Evolutionary conservation across 2,113 vertebrate genomes (phyloP).

Genomic region (Serilophus lunatus): DNA sequence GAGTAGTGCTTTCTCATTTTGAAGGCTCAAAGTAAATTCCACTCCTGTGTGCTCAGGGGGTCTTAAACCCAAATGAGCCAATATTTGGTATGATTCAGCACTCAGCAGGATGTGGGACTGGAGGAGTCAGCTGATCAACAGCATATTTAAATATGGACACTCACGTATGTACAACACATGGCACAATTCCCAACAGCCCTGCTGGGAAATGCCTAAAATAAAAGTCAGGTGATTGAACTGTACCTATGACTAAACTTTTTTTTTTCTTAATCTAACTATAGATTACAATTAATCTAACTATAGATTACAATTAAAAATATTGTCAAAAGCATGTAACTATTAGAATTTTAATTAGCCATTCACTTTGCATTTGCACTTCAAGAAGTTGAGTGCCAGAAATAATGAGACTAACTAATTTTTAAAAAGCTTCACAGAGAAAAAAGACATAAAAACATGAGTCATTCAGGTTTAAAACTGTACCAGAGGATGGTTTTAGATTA

Average conservation of each 20-base stretch:
- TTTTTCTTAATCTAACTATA: background rate
- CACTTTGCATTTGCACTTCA: slow-evolving; percentile 26
- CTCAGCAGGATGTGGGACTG: background rate
- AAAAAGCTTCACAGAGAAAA: background rate
- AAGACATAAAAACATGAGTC: background rate
- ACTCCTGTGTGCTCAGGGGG: background rate
- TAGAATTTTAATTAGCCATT: slow-evolving; percentile 22
- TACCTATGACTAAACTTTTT: background rate
- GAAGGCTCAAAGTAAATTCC: background rate
- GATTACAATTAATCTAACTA: background rate
- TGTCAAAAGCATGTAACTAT: background rate
- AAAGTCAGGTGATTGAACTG: background rate
- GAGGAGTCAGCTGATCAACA: background rate
- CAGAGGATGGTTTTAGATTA: background rate
- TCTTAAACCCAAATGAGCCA: background rate
- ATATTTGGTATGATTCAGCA: background rate
- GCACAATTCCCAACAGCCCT: slow-evolving; percentile 12
- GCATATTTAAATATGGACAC: background rate
- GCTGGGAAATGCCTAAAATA: background rate
- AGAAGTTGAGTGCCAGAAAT: slow-evolving; percentile 5
- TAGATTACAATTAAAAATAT: background rate
- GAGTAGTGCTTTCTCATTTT: background rate
- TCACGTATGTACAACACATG: background rate
- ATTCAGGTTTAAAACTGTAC: background rate
- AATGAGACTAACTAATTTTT: background rate